Evolutionary conservation across 2,888 invertebrate species (phyloP).

Genomic region (Liposcelis brunnea): DNA sequence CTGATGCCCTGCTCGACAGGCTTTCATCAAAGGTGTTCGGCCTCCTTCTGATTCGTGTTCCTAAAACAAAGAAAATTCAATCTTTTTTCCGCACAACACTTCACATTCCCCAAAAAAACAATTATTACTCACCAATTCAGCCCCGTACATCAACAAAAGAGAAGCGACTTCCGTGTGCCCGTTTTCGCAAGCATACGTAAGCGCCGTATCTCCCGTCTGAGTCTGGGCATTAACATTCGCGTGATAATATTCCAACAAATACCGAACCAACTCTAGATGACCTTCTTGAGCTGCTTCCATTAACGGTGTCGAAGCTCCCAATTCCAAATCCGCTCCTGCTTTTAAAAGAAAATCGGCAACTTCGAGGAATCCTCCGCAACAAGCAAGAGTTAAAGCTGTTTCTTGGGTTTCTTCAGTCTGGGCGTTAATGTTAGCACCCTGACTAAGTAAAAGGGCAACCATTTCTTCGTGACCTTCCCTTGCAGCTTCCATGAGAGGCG

Average conservation of each 20-base stretch:
- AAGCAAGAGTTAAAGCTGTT: constrained; percentile 83
- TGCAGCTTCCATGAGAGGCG: constrained; percentile 97
- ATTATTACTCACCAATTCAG: constrained; percentile 47
- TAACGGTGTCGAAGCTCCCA: constrained; percentile 89
- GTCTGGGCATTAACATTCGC: constrained; percentile 90
- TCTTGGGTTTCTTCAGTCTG: constrained; percentile 98
- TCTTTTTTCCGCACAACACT: too few species aligned
- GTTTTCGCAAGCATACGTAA: constrained; percentile 97
- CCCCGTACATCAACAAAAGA: constrained; percentile 74
- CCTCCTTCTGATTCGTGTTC: constrained; percentile 96
- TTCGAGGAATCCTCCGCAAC: constrained; percentile 89
- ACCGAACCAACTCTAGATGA: constrained; percentile 81
- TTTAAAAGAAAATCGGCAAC: constrained; percentile 90
- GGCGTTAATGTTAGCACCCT: constrained; percentile 80
- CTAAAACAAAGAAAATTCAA: constrained; percentile 23
- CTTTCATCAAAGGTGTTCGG: constrained; percentile 96
- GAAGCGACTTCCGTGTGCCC: constrained; percentile 96
- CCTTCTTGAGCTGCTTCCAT: constrained; percentile 99
- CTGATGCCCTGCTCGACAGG: constrained; percentile 87
- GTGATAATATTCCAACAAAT: constrained; percentile 54
- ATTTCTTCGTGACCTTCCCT: constrained; percentile 97
- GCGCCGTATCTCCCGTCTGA: constrained; percentile 86
- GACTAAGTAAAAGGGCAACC: constrained; percentile 77
- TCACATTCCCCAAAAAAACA: neutral
- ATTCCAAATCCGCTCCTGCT: constrained; percentile 85